Base-by-base conservation (phyloP, 2,888 invertebrate species). In the Itoplectis maculator region DNA sequence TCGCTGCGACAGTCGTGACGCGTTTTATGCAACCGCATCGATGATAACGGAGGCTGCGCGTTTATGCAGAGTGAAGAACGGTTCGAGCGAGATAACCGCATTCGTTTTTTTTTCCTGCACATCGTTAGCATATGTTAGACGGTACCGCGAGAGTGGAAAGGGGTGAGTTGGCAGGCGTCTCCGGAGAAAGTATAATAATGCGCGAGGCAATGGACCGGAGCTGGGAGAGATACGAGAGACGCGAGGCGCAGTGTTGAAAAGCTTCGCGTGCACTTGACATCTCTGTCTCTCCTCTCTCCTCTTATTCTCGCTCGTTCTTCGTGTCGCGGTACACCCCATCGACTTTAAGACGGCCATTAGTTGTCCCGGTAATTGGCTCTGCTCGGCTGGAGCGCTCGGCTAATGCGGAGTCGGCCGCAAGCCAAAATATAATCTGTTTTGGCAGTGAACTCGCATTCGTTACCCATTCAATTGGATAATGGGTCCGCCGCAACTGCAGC, bases 341-440 rank as follows among this genome's bases (percentile, higher is more conserved):
- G 85, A 82, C 84, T 82, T 72, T 63, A 79, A 81, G 81, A 76
- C 75, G 66, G 29, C 78, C 78, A 81, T 81, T 81, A 81, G 81
- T 84, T 72, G n/a, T 8, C 54, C n/a, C 79, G 59, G 78, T 81
- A 81, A 84, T 79, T 81, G 83, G 81, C 78, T 81, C 70, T 49
- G 59, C 75, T 70, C 40, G 66, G 72, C 79, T 59, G 35, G 59
- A 76, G 61, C 72, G n/a, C 54, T 70, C 56, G 61, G 76, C 80
- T 69, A 84, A 81, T 79, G 73, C 70, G 42, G 59, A 35, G 73
- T 82, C 37, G 85, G 82, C 80, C 37, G 40, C 65, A 76, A 79
- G 85, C 83, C 85, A 85, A 85, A 85, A 84, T 82, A 85, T 85
- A 84, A 85, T 82, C 82, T 81, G 70, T 80, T 79, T 83, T 83